Evolutionary conservation across 2,797 vertebrate genomes (phyloP).

Genomic region (Triplophysa bombifrons): DNA sequence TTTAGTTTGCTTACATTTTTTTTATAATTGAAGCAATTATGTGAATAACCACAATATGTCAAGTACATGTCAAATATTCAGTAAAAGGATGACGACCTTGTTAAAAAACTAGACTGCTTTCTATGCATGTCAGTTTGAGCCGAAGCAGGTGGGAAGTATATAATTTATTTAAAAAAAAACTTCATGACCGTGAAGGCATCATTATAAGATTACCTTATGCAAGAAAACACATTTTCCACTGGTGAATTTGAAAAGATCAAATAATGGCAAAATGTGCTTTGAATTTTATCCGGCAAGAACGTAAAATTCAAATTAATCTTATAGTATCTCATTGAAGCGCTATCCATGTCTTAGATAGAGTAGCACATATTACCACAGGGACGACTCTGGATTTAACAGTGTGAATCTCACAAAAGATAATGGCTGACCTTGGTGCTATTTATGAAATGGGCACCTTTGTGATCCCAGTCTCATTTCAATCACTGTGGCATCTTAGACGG

Average conservation of each 20-base stretch:
- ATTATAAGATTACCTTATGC: slow-evolving; percentile 28
- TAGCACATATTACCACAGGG: slow-evolving; percentile 9
- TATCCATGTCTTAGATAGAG: slow-evolving; percentile 29
- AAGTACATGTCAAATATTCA: too few species aligned
- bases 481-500: background rate
- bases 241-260: slow-evolving; percentile 39
- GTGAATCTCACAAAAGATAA: slow-evolving; percentile 26
- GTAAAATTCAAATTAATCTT: slow-evolving; percentile 49
- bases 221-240: slow-evolving; percentile 44
- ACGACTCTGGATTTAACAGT: slow-evolving; percentile 7
- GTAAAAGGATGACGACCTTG: too few species aligned
- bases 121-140: background rate
- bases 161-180: slow-evolving; percentile 12
- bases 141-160: slow-evolving; percentile 8
- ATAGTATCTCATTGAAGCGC: slow-evolving; percentile 21
- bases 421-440: slow-evolving; percentile 26
- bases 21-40: too few species aligned
- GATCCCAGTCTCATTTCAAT: slow-evolving; percentile 22
- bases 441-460: slow-evolving; percentile 27
- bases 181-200: background rate
- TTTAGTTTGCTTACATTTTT: too few species aligned
- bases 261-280: slow-evolving; percentile 45
- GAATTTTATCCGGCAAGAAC: slow-evolving; percentile 33
- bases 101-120: too few species aligned
- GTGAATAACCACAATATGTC: too few species aligned